These are phyloP conservation scores for Battus philenor DNA, from an alignment of 1,140 invertebrate species.

Conservation along the genomic window DNA sequence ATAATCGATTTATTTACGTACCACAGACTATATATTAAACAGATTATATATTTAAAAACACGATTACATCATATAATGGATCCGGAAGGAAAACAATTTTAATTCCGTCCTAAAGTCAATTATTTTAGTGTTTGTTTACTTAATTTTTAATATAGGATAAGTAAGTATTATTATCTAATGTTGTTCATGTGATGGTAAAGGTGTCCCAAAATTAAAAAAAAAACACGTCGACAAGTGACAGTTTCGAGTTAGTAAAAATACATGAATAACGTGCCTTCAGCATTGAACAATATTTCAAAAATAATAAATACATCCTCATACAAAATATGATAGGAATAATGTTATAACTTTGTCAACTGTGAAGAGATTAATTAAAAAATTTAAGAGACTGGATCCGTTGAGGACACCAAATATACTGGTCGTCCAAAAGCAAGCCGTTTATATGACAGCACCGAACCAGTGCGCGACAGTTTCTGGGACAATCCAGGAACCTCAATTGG, in stretches of 20 bases:
- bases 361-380: background rate
- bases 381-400: background rate
- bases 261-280: background rate
- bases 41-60: too few species aligned
- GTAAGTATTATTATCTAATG: too few species aligned
- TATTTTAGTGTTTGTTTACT: too few species aligned
- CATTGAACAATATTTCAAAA: background rate
- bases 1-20: too few species aligned
- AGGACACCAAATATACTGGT: background rate
- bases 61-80: too few species aligned
- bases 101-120: too few species aligned
- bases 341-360: background rate
- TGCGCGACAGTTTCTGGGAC: background rate
- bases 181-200: too few species aligned
- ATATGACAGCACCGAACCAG: background rate
- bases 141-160: too few species aligned
- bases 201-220: too few species aligned
- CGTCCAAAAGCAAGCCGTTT: background rate
- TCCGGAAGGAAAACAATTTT: too few species aligned
- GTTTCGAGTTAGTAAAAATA: background rate
- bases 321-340: background rate
- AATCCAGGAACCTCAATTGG: too few species aligned
- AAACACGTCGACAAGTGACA: background rate
- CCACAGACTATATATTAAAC: too few species aligned
- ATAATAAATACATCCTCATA: background rate